A percentile compares a stretch with the other conserved stretches of the same genome.
These are phyloP conservation scores for Plutomurus gul DNA, from an alignment of 1,140 invertebrate species.

Conservation along the genomic window DNA sequence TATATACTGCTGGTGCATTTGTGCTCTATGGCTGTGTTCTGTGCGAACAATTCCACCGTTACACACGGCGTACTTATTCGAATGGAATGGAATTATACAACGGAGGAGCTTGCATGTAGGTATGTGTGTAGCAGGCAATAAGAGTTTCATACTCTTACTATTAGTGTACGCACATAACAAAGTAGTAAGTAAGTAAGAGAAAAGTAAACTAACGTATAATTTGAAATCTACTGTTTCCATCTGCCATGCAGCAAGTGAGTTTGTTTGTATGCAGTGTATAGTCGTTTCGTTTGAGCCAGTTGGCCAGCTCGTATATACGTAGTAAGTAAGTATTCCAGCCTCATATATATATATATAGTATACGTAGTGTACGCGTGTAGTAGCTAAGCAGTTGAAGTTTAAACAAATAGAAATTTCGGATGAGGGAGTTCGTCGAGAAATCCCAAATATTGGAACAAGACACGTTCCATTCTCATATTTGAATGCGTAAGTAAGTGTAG, in stretches of 20 bases:
- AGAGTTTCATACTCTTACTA: too few relatives aligned
- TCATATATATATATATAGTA: too few relatives aligned
- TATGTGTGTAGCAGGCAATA: too few relatives aligned
- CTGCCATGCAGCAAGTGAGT: too few relatives aligned
- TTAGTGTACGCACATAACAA: too few relatives aligned
- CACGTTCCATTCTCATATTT: not conserved
- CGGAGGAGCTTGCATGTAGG: not conserved
- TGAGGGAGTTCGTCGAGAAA: not conserved
- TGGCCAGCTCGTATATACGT: too few relatives aligned
- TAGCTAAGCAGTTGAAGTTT: not conserved
- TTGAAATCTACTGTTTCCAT: too few relatives aligned
- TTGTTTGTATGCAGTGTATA: too few relatives aligned
- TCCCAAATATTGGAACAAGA: conserved; percentile 27
- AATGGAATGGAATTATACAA: not conserved
- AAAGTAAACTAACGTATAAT: too few relatives aligned
- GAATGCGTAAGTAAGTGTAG: not conserved
- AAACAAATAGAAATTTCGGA: conserved; percentile 1
- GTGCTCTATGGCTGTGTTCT: not conserved
- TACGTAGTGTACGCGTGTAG: not conserved
- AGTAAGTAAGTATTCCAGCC: too few relatives aligned
- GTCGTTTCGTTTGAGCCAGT: too few relatives aligned
- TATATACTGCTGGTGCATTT: not conserved
- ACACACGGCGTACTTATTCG: not conserved
- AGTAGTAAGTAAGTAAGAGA: too few relatives aligned
- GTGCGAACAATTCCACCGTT: not conserved